Evolutionary conservation across 2,113 vertebrate genomes (phyloP).

Genomic region (Bombycilla garrulus): DNA sequence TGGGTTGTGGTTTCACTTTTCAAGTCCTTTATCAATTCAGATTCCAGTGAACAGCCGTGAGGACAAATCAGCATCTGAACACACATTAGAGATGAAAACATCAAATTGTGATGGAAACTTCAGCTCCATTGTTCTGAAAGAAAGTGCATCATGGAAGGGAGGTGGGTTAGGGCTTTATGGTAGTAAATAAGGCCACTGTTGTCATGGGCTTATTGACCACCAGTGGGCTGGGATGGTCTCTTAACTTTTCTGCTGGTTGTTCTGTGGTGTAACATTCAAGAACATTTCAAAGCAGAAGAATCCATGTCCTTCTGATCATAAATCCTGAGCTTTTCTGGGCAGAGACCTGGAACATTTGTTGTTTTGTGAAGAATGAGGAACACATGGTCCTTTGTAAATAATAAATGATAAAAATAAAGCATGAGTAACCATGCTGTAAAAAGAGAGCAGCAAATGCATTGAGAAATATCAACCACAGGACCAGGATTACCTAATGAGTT

Average conservation of each 20-base stretch:
- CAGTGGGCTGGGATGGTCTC: neutral
- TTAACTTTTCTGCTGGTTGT: neutral
- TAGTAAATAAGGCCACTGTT: neutral
- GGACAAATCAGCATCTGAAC: neutral
- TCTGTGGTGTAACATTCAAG: neutral
- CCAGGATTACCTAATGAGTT: neutral
- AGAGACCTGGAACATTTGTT: neutral
- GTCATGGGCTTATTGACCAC: neutral
- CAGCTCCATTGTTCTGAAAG: neutral
- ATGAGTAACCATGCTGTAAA: neutral
- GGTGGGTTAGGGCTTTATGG: neutral
- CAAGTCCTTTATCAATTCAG: neutral
- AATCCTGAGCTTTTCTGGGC: neutral
- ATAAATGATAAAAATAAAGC: slow-evolving; percentile 45
- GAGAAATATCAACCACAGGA: neutral
- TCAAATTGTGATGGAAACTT: neutral
- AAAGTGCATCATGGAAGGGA: neutral
- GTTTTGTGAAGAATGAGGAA: neutral
- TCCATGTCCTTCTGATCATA: neutral
- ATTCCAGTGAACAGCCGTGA: neutral
- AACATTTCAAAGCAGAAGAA: neutral
- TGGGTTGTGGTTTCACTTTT: rapidly evolving
- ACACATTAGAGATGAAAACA: neutral
- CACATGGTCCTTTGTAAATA: slow-evolving; percentile 24
- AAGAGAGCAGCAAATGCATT: neutral